Conservation (phyloP, 2,797 vertebrate species). For the Etheostoma perlongum region DNA sequence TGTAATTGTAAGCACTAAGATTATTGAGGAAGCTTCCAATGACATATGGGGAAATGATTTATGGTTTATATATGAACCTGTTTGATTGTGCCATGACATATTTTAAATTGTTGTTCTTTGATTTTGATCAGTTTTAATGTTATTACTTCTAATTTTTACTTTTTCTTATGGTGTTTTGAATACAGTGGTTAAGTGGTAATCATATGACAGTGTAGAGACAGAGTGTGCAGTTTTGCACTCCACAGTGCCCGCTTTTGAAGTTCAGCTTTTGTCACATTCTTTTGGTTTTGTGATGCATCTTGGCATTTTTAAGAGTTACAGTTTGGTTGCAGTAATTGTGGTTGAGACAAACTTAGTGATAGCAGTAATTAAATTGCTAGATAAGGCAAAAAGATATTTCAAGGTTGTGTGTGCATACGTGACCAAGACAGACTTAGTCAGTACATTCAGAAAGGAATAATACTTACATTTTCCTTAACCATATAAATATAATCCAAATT, state of each 20-base stretch:
- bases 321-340: background rate
- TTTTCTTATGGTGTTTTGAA: conserved; percentile 20
- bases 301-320: background rate
- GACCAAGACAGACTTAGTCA: background rate
- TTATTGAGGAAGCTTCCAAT: conserved; percentile 2
- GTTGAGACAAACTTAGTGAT: background rate
- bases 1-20: background rate
- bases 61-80: conserved; percentile 3
- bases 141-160: background rate
- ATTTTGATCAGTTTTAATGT: conserved; percentile 17
- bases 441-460: background rate
- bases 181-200: conserved; percentile 7
- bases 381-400: background rate
- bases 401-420: background rate
- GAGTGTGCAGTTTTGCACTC: conserved; percentile 13
- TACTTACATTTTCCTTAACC: background rate
- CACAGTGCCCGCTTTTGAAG: conserved; percentile 5
- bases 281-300: background rate
- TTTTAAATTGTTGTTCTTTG: background rate
- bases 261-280: background rate
- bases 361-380: background rate
- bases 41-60: background rate
- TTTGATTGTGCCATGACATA: conserved; percentile 24
- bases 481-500: conserved; percentile 1
- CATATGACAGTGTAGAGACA: background rate